Evolutionary conservation across 1,140 invertebrate genomes (phyloP), one percentile per base, ranked within the genome.

Genomic region (Trinorchestia longiramus): DNA sequence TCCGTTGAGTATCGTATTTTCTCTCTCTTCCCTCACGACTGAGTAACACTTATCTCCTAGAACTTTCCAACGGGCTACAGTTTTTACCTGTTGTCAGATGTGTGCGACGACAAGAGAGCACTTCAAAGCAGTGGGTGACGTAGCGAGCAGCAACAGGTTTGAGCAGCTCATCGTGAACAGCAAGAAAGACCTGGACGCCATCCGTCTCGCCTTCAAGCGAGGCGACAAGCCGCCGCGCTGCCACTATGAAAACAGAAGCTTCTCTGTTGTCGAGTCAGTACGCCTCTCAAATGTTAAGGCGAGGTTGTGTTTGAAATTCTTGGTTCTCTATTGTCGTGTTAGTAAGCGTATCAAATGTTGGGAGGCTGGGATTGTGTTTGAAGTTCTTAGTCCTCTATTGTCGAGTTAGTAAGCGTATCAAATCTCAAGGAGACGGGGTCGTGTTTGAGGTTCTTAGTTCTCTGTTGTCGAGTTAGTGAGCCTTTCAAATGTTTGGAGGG

Each of bases 51-150:
- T 53, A 6, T 11, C 47, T 53, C 28, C 36, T 36, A 11, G 11
- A 23, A 23, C 15, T 36, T 77, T 77, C 36, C 62, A 77, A 11
- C 28, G 11, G 62, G 28, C 47, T 23, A 77, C 62, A 36, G 36
- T 28, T 77, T 77, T 53, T 53, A 8, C 15, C 95, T 95, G 87
- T 91, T 97, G 98, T 8, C 98, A 99, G 98, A 98, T 98, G 97
- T 99, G 99, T 97, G 98, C 98, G 96, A 98, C 98, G 91, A 99
- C 99, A 94, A 97, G 98, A 96, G 98, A 99, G 97, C 98, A 99
- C 97, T 99, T 99, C 97, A 98, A 98, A 97, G 98, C 98, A n/a
- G 98, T 99, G 96, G 99, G 99, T n/a, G 99, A 99, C 97, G 98
- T 99, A 19, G 98, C 98, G 0, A 98, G 98, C 97, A 98, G 98